A percentile compares a stretch with the other conserved stretches of the same genome.
phyloP scores from a whole-genome alignment of 2,888 invertebrate species.

The Drosophila aldrichi region DNA sequence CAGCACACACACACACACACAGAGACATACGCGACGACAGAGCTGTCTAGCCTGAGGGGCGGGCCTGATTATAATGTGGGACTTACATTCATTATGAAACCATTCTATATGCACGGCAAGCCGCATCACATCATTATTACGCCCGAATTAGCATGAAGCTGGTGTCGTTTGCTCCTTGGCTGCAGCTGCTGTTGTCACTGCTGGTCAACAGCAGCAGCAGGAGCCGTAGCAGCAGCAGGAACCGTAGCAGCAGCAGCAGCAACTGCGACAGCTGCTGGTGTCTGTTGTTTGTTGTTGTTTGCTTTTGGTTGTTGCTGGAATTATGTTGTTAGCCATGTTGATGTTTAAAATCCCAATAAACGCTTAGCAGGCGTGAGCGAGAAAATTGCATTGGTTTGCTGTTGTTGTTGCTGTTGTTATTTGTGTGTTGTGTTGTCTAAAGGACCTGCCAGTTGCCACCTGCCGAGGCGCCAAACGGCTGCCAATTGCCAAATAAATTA shows the following conservation, averaged over 20 bases:
- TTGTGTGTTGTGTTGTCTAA: slow-evolving; percentile 10
- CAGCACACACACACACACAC: background rate
- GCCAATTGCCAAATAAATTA: slow-evolving; percentile 78
- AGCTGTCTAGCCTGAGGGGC: slow-evolving; percentile 3
- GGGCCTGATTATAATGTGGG: slow-evolving; percentile 17
- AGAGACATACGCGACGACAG: background rate
- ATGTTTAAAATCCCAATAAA: slow-evolving; percentile 59
- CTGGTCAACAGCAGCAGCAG: slow-evolving; percentile 41
- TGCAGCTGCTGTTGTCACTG: slow-evolving; percentile 50
- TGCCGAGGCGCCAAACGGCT: slow-evolving; percentile 51
- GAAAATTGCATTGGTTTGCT: slow-evolving; percentile 44
- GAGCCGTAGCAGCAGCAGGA: slow-evolving; percentile 6
- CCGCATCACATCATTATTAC: slow-evolving; percentile 42
- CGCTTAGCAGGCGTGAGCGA: slow-evolving; percentile 37
- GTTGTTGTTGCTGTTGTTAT: slow-evolving; percentile 19
- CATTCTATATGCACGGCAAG: slow-evolving; percentile 24
- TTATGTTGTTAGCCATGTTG: slow-evolving; percentile 75
- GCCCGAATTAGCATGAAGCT: slow-evolving; percentile 47
- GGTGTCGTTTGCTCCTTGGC: slow-evolving; percentile 18
- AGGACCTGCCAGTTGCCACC: slow-evolving; percentile 11
- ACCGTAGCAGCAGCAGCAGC: background rate
- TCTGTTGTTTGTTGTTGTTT: slow-evolving; percentile 23
- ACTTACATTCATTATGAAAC: slow-evolving; percentile 17
- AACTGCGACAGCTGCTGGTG: background rate
- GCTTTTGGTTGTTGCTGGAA: slow-evolving; percentile 51